Conservation (phyloP, 2,113 vertebrate species). For the Parus major region DNA sequence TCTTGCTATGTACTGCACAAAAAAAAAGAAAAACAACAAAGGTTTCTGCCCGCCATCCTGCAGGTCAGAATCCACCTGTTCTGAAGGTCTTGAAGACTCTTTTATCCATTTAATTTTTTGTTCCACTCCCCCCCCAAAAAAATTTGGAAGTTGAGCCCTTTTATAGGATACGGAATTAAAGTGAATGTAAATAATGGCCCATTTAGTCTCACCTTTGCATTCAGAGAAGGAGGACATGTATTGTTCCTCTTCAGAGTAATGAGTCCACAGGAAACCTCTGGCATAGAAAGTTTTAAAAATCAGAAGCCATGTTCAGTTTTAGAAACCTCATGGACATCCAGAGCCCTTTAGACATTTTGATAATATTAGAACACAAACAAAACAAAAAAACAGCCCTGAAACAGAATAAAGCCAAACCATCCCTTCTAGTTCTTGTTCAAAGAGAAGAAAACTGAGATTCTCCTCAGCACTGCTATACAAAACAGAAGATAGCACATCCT, state of each 20-base stretch:
- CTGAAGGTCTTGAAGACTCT: constrained; percentile 26
- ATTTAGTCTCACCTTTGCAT: neutral
- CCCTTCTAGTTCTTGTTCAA: constrained; percentile 17
- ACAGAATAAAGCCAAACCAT: neutral
- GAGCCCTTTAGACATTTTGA: neutral
- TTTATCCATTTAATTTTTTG: constrained; percentile 42
- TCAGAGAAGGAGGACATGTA: neutral
- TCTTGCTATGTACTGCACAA: neutral
- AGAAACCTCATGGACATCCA: neutral
- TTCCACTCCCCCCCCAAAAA: neutral
- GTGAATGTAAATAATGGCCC: constrained; percentile 4
- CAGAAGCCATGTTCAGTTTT: neutral
- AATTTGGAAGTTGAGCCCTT: neutral
- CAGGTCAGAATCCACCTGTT: constrained; percentile 30
- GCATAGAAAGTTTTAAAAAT: neutral
- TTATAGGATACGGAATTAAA: constrained; percentile 5
- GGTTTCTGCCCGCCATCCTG: constrained; percentile 24
- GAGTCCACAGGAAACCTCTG: neutral
- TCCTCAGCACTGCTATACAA: neutral
- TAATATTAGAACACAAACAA: neutral
- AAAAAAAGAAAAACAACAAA: neutral
- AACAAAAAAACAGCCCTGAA: neutral
- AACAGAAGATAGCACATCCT: neutral
- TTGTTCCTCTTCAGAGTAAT: neutral
- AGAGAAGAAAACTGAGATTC: neutral